Base-by-base conservation (phyloP, 2,113 vertebrate species). In the Numenius arquata region DNA sequence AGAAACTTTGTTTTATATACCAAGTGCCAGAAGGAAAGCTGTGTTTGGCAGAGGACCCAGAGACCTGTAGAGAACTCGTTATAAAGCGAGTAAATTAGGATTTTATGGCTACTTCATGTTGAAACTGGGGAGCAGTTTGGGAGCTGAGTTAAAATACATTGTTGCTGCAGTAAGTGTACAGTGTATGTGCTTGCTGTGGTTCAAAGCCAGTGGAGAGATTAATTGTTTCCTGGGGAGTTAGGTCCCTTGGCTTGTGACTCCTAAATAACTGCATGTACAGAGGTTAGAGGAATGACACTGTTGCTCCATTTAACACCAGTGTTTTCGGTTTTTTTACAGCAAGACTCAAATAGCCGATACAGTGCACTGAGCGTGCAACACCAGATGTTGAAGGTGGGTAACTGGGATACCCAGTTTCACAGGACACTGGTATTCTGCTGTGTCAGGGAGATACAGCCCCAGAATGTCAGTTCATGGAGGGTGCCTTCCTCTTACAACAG, bases 381-480 rank as follows among this genome's bases (percentile, higher is more conserved):
- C 97, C 99, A 99, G 97, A 99, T 99, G 98, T 80, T 99, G 70
- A 99, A 99, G 98, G 99, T 99, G 91, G 82, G 98, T 98, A 34
- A 34, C 27, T 3, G 53, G 23, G 45, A 6, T 34, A 50, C 19
- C 50, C 29, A 3, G 6, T 47, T 56, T 53, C 25, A 40, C 29
- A 12, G 38, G 8, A 27, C n/a, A 3, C 40, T 5, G 26, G 14
- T 18, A 6, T 0, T 36, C 48, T 38, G 21, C 56, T 12, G 0
- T 65, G 48, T 12, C 21, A 14, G 85, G 81, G 56, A 30, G 3
- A 18, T 25, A 5, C 0, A 0, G 65, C 83, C 59, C 25, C 43
- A 52, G 26, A 22, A 13, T 1, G 7, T 29, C 80, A 48, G 68
- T 5, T 5, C 32, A 5, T 17, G 11, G 2, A 3, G 17, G 38